phyloP scores from a whole-genome alignment of 2,113 vertebrate genomes.

The Colaptes auratus region DNA sequence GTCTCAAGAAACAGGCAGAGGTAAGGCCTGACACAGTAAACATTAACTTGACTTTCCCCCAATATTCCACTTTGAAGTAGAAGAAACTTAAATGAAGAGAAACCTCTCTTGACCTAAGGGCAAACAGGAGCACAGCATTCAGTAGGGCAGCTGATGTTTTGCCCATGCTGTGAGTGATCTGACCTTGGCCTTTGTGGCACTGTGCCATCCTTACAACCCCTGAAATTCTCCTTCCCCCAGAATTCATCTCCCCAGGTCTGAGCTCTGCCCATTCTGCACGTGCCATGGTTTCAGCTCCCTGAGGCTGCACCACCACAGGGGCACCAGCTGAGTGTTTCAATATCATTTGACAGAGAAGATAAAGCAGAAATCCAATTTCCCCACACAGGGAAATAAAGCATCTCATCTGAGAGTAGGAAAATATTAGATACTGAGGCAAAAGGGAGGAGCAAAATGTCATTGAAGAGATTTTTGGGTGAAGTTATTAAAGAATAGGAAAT shows the following conservation, averaged over 20 bases:
- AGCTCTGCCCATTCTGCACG: not conserved
- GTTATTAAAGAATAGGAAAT: not conserved
- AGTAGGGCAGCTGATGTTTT: not conserved
- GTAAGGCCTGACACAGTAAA: not conserved
- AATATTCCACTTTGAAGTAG: not conserved
- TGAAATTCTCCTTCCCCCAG: slow-evolving; percentile 13
- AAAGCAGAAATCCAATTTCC: not conserved
- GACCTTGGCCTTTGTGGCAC: not conserved
- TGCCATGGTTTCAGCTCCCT: not conserved
- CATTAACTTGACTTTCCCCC: not conserved
- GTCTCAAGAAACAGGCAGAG: not conserved
- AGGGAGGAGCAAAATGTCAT: not conserved
- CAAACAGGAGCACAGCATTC: not conserved
- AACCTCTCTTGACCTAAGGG: not conserved
- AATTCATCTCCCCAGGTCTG: not conserved
- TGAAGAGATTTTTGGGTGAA: not conserved
- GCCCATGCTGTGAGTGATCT: not conserved
- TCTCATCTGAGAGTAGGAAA: not conserved
- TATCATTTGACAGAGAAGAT: not conserved
- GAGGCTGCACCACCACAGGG: not conserved
- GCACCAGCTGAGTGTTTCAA: slow-evolving; percentile 8
- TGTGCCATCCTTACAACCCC: not conserved
- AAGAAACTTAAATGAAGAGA: not conserved
- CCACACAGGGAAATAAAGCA: not conserved
- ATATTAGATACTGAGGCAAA: not conserved